Base-by-base conservation (phyloP, 2,113 vertebrate species). In the crab-eating macaque (Macaca fascicularis) region DNA sequence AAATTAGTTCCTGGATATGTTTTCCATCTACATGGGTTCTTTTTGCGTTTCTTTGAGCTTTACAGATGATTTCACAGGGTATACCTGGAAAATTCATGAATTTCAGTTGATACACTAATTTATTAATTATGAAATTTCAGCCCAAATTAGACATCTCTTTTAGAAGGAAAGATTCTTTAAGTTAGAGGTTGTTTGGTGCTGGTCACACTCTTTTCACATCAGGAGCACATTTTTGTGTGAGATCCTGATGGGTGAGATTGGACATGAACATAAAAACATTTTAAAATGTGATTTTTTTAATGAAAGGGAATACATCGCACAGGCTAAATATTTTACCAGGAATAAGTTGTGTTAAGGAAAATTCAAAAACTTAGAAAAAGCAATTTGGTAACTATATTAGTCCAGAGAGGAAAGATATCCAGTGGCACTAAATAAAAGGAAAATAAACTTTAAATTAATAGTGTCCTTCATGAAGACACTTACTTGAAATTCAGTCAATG, bases 121-220 rank as follows among this genome's bases (percentile, higher is more conserved):
- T 80, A 89, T 80, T 91, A 70, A 64, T 76, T 59, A 94, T 40
- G 35, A 96, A 72, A 69, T 74, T 89, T 89, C 43, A 67, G 67
- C 25, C 76, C 38, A 92, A 89, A 93, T 74, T 43, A 83, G 16
- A 12, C 35, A 30, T 32, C 5, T 79, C 67, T 86, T 64, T 97
- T 90, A 84, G n/a, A 59, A 78, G 50, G 64, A 86, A 88, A 78
- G 40, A 64, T 12, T 81, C 85, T 97, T 89, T 57, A 90, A 93
- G 92, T 40, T 1, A 78, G 35, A 89, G 50, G 27, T 48, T 67
- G 52, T n/a, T 83, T 35, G 16, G 11, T 23, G 22, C 14, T 14
- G 81, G 69, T 32, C 69, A 83, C 32, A 81, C 4, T 27, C 7
- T 32, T 87, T 92, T 96, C 89, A 38, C 57, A 55, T 83, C 84